Evolutionary conservation across 2,888 invertebrate species (phyloP), one percentile per base, ranked within the genome.

Genomic region (Spodoptera exigua): DNA sequence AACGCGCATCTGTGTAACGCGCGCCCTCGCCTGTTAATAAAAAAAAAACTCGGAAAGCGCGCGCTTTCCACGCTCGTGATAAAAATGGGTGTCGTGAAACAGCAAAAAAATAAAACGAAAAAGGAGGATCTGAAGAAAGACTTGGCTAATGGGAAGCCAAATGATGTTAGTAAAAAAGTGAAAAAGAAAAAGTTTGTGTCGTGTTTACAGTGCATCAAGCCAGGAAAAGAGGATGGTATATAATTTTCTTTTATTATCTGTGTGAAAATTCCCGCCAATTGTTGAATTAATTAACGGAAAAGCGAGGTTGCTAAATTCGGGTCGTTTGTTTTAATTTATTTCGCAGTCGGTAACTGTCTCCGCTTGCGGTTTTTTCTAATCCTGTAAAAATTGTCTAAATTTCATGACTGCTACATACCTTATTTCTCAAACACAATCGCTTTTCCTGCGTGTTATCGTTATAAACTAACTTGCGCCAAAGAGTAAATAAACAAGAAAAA

Each of bases 121-220:
- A 84, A 79, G 36, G 76, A 76, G 44, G 80, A 79, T 61, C 62
- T 75, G 36, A 80, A 85, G 79, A 85, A 91, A 82, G 80, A 87
- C 46, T 72, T 84, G 61, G 81, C 83, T 44, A 91, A 91, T 70
- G 89, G 88, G 36, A 92, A 92, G 83, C 68, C 84, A 55, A 91
- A 91, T 79, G 86, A 88, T 76, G 86, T 86, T 73, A 85, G 87
- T 62, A 89, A 82, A 75, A 93, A 93, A 92, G 90, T 90, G 88
- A 93, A 93, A 87, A 93, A 93, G 88, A 94, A 93, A 89, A 93
- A 88, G 74, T 86, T 83, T 78, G 91, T 94, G 86, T 94, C 94
- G 84, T 94, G 94, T 87, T 92, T 94, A 88, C 94, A 94, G 88
- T 94, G 94, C 85, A 89, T 94, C 88, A 94, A 92, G 81, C 88